Evolutionary conservation across 1,140 invertebrate genomes (phyloP), one percentile per base, ranked within the genome.

Genomic region (Euborellia annulipes): DNA sequence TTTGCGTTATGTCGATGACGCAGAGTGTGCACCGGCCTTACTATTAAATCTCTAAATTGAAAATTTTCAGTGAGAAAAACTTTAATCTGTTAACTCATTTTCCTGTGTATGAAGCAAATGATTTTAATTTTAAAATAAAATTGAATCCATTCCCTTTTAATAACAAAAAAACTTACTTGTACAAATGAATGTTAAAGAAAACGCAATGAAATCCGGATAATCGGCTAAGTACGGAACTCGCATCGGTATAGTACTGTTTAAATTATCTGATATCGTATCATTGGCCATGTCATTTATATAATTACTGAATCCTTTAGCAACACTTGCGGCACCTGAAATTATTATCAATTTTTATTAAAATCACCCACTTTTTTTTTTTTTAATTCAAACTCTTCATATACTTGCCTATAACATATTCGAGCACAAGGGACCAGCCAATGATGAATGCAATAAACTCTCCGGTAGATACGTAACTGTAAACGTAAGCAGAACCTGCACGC

Each of bases 321-420:
- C 79, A 49, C 80, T 80, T 2, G 82, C 82, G 2, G 77, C 73
- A 27, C 71, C 72, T 73, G 50, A n/a, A n/a, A n/a, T n/a, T n/a
- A n/a, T n/a, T n/a, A n/a, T n/a, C n/a, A n/a, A n/a, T n/a, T n/a
- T n/a, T n/a, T n/a, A n/a, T n/a, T n/a, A n/a, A n/a, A n/a, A n/a
- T n/a, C n/a, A n/a, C n/a, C n/a, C n/a, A n/a, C n/a, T n/a, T n/a
- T n/a, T n/a, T n/a, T n/a, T n/a, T n/a, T n/a, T n/a, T n/a, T n/a
- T n/a, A n/a, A n/a, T n/a, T n/a, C n/a, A n/a, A n/a, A n/a, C n/a
- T n/a, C n/a, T n/a, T n/a, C 41, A 39, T 8, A 32, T 17, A 39
- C 61, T 65, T 63, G 87, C 85, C 86, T 48, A 93, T 88, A 2
- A 86, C 76, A 66, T 91, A 90, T 66, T 92, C 88, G 52, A 92